Base-by-base conservation (phyloP, 2,113 vertebrate genomes). In the Haemorhous mexicanus region DNA sequence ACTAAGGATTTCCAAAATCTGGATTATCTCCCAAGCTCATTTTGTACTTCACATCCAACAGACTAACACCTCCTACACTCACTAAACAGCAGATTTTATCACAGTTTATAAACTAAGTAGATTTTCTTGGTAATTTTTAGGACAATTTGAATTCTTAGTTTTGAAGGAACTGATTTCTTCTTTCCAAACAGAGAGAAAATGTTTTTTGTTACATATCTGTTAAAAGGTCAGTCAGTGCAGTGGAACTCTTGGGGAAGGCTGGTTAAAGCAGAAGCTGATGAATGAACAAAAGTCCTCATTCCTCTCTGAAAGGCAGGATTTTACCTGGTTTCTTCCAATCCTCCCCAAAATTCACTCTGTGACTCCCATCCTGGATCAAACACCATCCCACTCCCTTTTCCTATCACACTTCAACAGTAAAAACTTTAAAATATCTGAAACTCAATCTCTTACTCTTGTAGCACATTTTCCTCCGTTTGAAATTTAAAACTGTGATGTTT, bases 391-490 rank as follows among this genome's bases (percentile, higher is more conserved):
- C 27, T 39, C n/a, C 11, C 53, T 88, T 50, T 23, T 41, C 30
- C 52, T 35, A n/a, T 4, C 21, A 26, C 0, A 18, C 21, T n/a
- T 35, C 2, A 59, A 52, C 30, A 59, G 22, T 39, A 67, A 61
- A 37, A 84, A 7, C 26, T 26, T 50, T 8, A 6, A 16, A 47
- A 35, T 6, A 70, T 50, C 83, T 50, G 32, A 89, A 95, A 92
- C 17, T 27, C 46, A 4, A 78, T 73, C 47, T 47, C 98, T 98
- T 98, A 99, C 99, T 98, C 98, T 98, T 99, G 95, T 99, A 99
- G 98, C 99, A 99, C 98, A 99, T 99, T 99, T 99, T 99, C 99
- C 99, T 99, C 94, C 99, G 98, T 97, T 99, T 99, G 98, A 99
- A 99, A 98, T 99, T 99, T 90, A 99, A 98, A 93, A 99, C 98